Percentiles rank a stretch among this genome's conserved stretches.
Conservation (phyloP, 2,113 vertebrate species). For the Miniopterus natalensis region DNA sequence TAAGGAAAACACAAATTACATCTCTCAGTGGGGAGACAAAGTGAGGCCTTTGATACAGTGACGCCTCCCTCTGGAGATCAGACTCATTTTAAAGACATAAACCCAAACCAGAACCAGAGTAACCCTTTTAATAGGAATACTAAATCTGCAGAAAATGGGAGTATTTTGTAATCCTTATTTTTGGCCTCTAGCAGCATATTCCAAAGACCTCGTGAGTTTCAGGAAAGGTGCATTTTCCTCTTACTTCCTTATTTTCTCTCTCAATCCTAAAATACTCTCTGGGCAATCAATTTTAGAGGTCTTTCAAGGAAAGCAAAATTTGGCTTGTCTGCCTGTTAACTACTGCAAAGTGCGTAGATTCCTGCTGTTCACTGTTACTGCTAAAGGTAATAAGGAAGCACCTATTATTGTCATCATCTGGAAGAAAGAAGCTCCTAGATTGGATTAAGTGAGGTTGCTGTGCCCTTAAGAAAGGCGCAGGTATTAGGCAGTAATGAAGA, state of each 20-base stretch:
- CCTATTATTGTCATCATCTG: conserved; percentile 59
- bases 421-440: not conserved
- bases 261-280: conserved; percentile 1
- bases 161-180: conserved; percentile 6
- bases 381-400: not conserved
- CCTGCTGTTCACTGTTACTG: not conserved
- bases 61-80: not conserved
- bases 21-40: not conserved
- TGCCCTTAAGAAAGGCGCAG: conserved; percentile 77
- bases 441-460: conserved; percentile 63
- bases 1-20: not conserved
- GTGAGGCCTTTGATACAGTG: not conserved
- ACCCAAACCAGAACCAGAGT: not conserved
- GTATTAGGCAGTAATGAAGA: conserved; percentile 83
- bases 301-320: conserved; percentile 36
- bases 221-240: conserved; percentile 32
- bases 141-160: conserved; percentile 2
- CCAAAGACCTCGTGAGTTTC: not conserved
- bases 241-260: not conserved
- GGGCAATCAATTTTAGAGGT: conserved; percentile 45
- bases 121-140: not conserved
- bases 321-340: conserved; percentile 7
- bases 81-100: not conserved
- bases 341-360: not conserved
- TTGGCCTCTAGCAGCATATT: not conserved